phyloP scores from a whole-genome alignment of 2,888 invertebrate species.

The Troides oblongomaculatus region DNA sequence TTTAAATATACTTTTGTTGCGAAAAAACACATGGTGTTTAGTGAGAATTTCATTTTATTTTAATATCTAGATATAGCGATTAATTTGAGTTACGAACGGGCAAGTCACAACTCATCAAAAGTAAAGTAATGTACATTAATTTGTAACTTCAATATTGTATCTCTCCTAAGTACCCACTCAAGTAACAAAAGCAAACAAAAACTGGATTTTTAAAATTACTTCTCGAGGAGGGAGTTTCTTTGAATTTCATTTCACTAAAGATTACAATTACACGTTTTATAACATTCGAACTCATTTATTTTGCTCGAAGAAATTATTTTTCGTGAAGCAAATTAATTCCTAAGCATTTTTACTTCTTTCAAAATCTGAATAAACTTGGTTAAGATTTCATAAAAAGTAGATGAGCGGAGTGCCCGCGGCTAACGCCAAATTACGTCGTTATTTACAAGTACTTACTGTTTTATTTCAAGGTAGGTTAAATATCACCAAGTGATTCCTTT shows the following conservation, averaged over 20 bases:
- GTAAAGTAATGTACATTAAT: slow-evolving; percentile 24
- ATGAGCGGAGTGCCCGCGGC: slow-evolving; percentile 65
- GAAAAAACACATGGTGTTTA: too few relatives aligned
- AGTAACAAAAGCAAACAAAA: slow-evolving; percentile 35
- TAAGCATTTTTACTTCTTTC: slow-evolving; percentile 72
- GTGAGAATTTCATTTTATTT: too few relatives aligned
- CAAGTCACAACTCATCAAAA: slow-evolving; percentile 6
- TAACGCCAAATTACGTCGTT: slow-evolving; percentile 73
- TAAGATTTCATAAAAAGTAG: slow-evolving; percentile 73
- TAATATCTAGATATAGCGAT: too few relatives aligned
- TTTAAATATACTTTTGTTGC: too few relatives aligned
- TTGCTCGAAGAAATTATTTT: slow-evolving; percentile 64
- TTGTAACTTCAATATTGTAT: slow-evolving; percentile 28
- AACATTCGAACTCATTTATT: slow-evolving; percentile 71
- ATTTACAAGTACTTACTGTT: slow-evolving; percentile 65
- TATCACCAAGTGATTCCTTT: slow-evolving; percentile 30
- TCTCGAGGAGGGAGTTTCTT: slow-evolving; percentile 47
- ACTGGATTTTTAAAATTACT: slow-evolving; percentile 47
- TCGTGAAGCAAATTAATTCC: slow-evolving; percentile 74
- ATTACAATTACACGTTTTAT: slow-evolving; percentile 69
- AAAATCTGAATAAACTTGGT: slow-evolving; percentile 74
- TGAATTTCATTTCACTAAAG: slow-evolving; percentile 64
- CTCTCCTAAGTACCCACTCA: slow-evolving; percentile 27
- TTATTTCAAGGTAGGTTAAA: slow-evolving; percentile 40
- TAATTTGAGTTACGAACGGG: too few relatives aligned